These are phyloP conservation scores for Bombus breviceps DNA, from an alignment of 1,140 invertebrate genomes.

Conservation along the genomic window DNA sequence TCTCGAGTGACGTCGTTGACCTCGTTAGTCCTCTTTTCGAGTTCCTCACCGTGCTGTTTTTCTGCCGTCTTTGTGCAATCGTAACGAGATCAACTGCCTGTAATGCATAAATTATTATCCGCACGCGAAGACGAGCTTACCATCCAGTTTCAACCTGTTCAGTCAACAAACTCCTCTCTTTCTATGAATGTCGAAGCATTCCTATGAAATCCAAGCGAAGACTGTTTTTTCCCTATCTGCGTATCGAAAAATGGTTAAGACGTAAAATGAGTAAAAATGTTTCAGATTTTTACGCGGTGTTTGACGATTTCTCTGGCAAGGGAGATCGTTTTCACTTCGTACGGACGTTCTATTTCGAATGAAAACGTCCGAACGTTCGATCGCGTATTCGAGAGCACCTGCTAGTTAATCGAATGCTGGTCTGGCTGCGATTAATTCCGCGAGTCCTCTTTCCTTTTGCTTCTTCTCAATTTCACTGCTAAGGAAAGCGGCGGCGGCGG, in stretches of 20 bases:
- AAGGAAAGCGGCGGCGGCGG: background rate
- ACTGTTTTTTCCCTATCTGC: background rate
- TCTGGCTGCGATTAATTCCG: slow-evolving; percentile 47
- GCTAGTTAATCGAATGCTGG: slow-evolving; percentile 21
- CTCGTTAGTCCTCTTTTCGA: slow-evolving; percentile 65
- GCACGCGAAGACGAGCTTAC: slow-evolving; percentile 33
- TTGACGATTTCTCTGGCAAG: background rate
- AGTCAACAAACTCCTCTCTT: background rate
- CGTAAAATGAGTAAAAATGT: too few species aligned
- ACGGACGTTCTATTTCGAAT: background rate
- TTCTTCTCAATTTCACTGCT: slow-evolving; percentile 45
- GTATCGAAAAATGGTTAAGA: background rate
- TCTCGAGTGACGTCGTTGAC: slow-evolving; percentile 59
- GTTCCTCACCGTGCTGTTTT: slow-evolving; percentile 47
- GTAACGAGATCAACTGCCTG: slow-evolving; percentile 54
- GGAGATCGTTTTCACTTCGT: too few species aligned
- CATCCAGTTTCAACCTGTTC: background rate
- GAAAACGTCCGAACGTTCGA: slow-evolving; percentile 16
- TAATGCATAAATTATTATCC: slow-evolving; percentile 52
- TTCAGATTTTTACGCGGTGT: background rate
- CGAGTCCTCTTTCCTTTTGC: slow-evolving; percentile 2
- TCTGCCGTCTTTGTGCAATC: slow-evolving; percentile 54
- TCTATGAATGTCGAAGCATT: background rate
- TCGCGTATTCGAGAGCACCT: background rate
- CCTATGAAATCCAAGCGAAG: too few species aligned